Evolutionary conservation across 2,888 invertebrate genomes (phyloP), one percentile per base, ranked within the genome.

Genomic region (Halictus quadricinctus): DNA sequence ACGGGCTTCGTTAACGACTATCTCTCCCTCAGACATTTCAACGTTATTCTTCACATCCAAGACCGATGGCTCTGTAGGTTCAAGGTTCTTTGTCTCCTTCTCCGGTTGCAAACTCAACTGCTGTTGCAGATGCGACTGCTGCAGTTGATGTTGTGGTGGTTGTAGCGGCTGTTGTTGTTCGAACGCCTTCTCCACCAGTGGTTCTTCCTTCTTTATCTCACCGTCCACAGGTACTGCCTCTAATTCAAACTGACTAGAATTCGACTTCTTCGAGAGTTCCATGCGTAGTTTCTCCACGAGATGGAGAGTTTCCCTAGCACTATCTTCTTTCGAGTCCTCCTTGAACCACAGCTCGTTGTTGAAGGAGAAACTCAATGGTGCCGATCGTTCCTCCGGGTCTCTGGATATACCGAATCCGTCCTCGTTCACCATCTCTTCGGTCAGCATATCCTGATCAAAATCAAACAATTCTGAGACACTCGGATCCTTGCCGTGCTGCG

Each of bases 201-300:
- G 80, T 48, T 87, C 88, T 36, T 92, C 94, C 74, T 92, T 93
- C 80, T 93, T 93, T 43, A 93, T 90, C 69, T 93, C 91, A n/a
- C 95, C 95, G 73, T 91, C 92, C 21, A 93, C 88, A 70, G 93
- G 93, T 75, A 93, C 89, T 76, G 95, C 94, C 77, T 95, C 95
- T 83, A 95, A 94, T 81, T 95, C 94, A 29, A 95, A 92, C 88
- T 95, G 96, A 80, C 95, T 96, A 64, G 95, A 93, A 79, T 95
- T 95, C 29, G 96, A 96, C 94, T 97, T 97, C 92, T 97, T 97
- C 54, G 95, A 95, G 91, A 97, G 95, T 92, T 97, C 96, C 96
- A 97, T 96, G 75, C 98, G 95, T 29, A 98, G 95, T 92, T 98
- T 97, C 92, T 98, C 97, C 7, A 98, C 97, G 48, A 98, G 95